phyloP scores from a whole-genome alignment of 2,797 vertebrate species.

The Cuniculus paca region DNA sequence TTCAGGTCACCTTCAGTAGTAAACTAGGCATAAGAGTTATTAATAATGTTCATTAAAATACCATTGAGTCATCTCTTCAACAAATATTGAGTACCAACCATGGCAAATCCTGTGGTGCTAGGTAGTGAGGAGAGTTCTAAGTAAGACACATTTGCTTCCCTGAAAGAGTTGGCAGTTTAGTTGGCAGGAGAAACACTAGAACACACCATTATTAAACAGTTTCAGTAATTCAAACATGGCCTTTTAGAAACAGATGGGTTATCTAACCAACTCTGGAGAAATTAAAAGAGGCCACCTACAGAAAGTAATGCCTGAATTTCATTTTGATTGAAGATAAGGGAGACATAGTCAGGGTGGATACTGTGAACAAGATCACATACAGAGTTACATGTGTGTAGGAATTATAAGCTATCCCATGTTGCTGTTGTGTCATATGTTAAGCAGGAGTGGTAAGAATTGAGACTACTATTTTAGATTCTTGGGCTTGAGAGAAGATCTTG shows the following conservation, averaged over 20 bases:
- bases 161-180: neutral
- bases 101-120: neutral
- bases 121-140: neutral
- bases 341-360: neutral
- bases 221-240: neutral
- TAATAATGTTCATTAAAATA: slow-evolving; percentile 14
- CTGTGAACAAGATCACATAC: neutral
- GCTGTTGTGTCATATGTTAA: neutral
- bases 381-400: neutral
- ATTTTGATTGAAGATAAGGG: neutral
- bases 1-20: neutral
- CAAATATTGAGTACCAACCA: neutral
- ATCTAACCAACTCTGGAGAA: neutral
- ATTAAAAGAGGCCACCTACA: neutral
- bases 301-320: neutral
- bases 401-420: neutral
- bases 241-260: neutral
- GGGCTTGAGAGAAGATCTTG: neutral
- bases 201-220: neutral
- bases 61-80: slow-evolving; percentile 3
- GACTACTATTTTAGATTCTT: neutral
- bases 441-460: neutral
- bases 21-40: slow-evolving; percentile 19
- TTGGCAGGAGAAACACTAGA: neutral
- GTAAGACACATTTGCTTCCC: neutral